These are phyloP conservation scores for Phyllostomus discolor DNA, from an alignment of 2,113 vertebrate species.

Conservation along the genomic window DNA sequence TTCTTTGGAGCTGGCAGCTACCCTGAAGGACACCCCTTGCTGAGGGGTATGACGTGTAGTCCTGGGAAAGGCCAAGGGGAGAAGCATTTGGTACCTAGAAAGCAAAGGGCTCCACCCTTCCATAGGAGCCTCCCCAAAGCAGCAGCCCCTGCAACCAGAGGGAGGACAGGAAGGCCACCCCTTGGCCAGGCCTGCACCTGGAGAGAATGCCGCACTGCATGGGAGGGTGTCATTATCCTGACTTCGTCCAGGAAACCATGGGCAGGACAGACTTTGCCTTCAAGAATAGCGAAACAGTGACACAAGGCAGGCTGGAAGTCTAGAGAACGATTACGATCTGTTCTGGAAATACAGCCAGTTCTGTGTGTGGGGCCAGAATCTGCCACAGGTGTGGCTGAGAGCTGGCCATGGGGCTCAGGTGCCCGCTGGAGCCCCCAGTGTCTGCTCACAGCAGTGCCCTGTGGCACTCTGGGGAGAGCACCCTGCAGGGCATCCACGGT, in stretches of 20 bases:
- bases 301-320: background rate
- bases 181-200: accelerated
- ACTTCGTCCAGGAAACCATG: background rate
- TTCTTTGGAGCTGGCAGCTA: background rate
- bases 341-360: background rate
- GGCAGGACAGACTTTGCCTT: background rate
- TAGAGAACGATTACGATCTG: background rate
- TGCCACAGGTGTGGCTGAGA: background rate
- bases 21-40: background rate
- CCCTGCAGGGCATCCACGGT: accelerated
- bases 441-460: too few species aligned
- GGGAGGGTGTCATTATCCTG: too few species aligned
- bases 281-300: too few species aligned
- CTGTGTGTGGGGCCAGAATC: background rate
- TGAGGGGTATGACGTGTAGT: background rate
- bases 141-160: accelerated
- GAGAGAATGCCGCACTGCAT: background rate
- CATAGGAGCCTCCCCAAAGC: accelerated
- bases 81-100: background rate
- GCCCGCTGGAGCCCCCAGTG: background rate
- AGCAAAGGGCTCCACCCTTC: background rate
- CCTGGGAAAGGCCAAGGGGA: background rate
- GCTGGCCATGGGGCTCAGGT: accelerated
- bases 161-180: background rate
- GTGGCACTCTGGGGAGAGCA: background rate